Percentiles rank a stretch among this genome's conserved stretches.
These are phyloP conservation scores for Portevinia maculata DNA, from an alignment of 2,888 invertebrate genomes.

Conservation along the genomic window DNA sequence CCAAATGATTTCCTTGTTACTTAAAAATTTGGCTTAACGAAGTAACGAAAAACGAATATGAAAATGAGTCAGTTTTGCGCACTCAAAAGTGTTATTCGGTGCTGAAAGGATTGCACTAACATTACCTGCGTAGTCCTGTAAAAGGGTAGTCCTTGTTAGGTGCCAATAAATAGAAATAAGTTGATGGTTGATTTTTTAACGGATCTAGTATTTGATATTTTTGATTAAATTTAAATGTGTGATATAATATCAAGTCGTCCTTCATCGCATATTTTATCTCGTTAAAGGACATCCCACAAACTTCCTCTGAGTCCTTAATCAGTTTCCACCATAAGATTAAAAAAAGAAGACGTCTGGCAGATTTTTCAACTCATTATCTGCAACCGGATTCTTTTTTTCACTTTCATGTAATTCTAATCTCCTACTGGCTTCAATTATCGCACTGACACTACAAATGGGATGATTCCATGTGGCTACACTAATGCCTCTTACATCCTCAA, in stretches of 20 bases:
- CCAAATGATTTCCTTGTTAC: too few species aligned
- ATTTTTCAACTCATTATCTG: not conserved
- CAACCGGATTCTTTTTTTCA: not conserved
- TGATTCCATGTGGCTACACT: slow-evolving; percentile 54
- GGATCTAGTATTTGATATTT: not conserved
- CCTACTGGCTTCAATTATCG: slow-evolving; percentile 59
- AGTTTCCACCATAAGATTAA: slow-evolving; percentile 27
- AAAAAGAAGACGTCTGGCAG: slow-evolving; percentile 7
- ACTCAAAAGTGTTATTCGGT: too few species aligned
- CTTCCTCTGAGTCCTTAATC: slow-evolving; percentile 5
- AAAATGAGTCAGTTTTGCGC: too few species aligned
- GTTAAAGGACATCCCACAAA: slow-evolving; percentile 10
- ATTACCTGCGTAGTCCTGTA: too few species aligned
- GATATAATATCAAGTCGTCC: too few species aligned
- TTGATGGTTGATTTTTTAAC: slow-evolving; percentile 2
- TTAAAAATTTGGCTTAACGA: too few species aligned
- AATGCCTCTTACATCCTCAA: slow-evolving; percentile 32
- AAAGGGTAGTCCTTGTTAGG: too few species aligned
- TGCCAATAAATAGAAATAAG: too few species aligned
- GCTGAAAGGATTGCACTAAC: too few species aligned
- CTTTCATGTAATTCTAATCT: slow-evolving; percentile 35
- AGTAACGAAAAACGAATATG: too few species aligned
- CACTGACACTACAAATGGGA: slow-evolving; percentile 49
- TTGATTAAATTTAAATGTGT: too few species aligned
- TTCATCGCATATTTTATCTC: slow-evolving; percentile 5